These are phyloP conservation scores for Tragelaphus imberbis DNA, from an alignment of 2,113 vertebrate genomes.

Conservation along the genomic window DNA sequence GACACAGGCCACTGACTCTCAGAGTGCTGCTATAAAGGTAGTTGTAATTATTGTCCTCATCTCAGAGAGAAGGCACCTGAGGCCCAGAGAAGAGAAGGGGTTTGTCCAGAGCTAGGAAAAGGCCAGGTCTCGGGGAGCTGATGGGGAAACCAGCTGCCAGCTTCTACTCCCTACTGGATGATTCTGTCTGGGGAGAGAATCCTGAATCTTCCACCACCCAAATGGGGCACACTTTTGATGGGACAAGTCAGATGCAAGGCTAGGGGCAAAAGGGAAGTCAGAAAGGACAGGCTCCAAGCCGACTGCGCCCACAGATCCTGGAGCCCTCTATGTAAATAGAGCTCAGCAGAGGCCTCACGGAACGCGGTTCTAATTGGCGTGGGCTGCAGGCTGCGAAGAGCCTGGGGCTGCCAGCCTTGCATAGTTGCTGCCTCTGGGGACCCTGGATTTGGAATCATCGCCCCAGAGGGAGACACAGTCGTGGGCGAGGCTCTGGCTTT, in stretches of 20 bases:
- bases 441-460: conserved; percentile 59
- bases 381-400: not conserved
- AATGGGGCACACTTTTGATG: too few relatives aligned
- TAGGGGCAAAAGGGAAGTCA: not conserved
- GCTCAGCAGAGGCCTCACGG: not conserved
- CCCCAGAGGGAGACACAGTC: conserved; percentile 4
- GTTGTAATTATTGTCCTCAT: not conserved
- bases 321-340: not conserved
- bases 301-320: not conserved
- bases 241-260: not conserved
- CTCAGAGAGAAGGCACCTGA: not conserved
- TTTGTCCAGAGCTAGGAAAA: not conserved
- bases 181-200: not conserved
- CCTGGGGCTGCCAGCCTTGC: conserved; percentile 28
- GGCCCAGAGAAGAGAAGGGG: not conserved
- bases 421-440: conserved; percentile 54
- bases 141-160: not conserved
- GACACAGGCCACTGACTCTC: not conserved
- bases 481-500: not conserved
- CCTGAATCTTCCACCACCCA: not conserved
- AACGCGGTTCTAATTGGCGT: not conserved
- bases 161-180: not conserved
- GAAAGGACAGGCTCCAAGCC: not conserved
- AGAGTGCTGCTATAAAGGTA: not conserved
- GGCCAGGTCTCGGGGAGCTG: not conserved